Conservation (phyloP, 2,113 vertebrate genomes). For the Tapirus terrestris region DNA sequence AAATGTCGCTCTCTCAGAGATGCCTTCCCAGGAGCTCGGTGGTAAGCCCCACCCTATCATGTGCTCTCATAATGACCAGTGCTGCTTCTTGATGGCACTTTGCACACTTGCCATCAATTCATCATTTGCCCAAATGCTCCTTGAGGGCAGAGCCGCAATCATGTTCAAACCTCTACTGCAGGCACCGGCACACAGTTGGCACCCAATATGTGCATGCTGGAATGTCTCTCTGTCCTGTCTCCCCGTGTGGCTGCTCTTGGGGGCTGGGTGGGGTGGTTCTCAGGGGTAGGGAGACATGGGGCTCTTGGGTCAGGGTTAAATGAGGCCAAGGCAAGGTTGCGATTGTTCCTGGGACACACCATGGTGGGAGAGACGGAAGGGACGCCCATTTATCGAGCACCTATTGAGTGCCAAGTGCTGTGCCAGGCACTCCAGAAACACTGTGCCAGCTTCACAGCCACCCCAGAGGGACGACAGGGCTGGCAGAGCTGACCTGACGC, state of each 20-base stretch:
- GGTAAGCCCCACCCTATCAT: fast-evolving
- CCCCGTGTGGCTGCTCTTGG: neutral
- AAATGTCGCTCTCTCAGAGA: neutral
- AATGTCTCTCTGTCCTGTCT: neutral
- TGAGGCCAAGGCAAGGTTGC: neutral
- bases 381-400: neutral
- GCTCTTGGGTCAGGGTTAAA: neutral
- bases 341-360: neutral
- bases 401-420: neutral
- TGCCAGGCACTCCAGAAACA: neutral
- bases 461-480: fast-evolving
- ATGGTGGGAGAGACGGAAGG: neutral
- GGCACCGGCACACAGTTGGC: neutral
- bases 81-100: neutral
- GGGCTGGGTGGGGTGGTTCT: fast-evolving
- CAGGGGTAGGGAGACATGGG: neutral
- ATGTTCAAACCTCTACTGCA: fast-evolving
- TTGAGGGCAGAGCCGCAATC: neutral
- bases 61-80: neutral
- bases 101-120: too few species aligned
- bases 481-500: too few species aligned
- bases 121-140: neutral
- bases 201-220: fast-evolving
- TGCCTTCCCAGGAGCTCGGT: too few species aligned
- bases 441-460: neutral